phyloP scores from a whole-genome alignment of 2,888 invertebrate genomes.

The Scotopteryx bipunctaria region DNA sequence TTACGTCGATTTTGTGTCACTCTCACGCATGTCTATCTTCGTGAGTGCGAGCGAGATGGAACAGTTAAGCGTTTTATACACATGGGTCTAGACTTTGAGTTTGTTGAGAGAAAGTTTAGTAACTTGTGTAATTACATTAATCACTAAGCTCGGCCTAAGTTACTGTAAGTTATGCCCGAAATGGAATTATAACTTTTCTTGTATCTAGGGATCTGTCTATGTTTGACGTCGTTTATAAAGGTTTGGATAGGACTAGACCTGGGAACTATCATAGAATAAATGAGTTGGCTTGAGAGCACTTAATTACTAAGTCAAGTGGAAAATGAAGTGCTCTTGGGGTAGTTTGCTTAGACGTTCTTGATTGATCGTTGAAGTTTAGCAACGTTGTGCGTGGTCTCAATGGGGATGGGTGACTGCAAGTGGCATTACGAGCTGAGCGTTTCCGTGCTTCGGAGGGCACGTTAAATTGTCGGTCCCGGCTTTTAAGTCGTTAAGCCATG shows the following conservation, averaged over 20 bases:
- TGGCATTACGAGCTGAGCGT: no score
- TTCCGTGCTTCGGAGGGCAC: no score
- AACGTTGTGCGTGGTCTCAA: no score
- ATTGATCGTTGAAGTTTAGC: no score
- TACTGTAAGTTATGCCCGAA: conserved; percentile 13
- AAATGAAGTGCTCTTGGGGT: no score
- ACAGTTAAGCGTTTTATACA: conserved; percentile 33
- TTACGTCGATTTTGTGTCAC: conserved; percentile 50
- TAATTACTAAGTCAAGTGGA: no score
- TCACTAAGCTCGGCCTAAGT: conserved; percentile 25
- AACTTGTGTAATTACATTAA: conserved; percentile 36
- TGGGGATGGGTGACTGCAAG: no score
- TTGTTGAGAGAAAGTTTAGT: conserved; percentile 63
- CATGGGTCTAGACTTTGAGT: conserved; percentile 51
- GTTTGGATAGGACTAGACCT: neutral
- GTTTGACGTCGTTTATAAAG: neutral
- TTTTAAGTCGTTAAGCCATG: no score
- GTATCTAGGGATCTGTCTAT: conserved; percentile 1
- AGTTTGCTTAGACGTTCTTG: no score
- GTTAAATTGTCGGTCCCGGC: no score
- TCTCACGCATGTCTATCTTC: conserved; percentile 47
- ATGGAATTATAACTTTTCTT: conserved; percentile 15
- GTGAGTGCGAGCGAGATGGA: conserved; percentile 48
- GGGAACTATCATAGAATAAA: neutral
- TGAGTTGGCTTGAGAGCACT: no score